Evolutionary conservation across 2,113 vertebrate genomes (phyloP).

Genomic region (Syrrhaptes paradoxus): DNA sequence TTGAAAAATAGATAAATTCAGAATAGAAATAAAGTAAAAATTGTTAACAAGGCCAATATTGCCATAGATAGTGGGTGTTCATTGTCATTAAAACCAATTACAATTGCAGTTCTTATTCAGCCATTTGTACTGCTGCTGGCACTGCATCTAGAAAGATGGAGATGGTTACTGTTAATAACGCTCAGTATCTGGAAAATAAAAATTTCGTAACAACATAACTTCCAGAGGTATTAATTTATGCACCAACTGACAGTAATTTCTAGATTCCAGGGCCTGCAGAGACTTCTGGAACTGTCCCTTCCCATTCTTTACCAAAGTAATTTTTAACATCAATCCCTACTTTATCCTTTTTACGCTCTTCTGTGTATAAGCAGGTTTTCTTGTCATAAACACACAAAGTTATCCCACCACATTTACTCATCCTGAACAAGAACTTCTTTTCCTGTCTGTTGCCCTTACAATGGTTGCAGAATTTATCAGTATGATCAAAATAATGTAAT

Average conservation of each 20-base stretch:
- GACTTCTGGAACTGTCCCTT: not conserved
- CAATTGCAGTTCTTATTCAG: not conserved
- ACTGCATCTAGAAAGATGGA: not conserved
- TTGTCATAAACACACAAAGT: not conserved
- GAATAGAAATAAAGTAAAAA: not conserved
- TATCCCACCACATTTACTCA: rapidly evolving
- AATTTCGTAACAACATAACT: not conserved
- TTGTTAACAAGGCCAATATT: not conserved
- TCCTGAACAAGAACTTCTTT: not conserved
- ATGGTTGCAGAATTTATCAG: not conserved
- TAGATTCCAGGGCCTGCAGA: not conserved
- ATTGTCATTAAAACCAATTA: not conserved
- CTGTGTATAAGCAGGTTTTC: not conserved
- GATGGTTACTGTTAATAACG: not conserved
- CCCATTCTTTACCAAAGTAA: not conserved
- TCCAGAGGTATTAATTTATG: not conserved
- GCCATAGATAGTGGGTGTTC: not conserved
- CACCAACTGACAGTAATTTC: not conserved
- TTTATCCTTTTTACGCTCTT: not conserved
- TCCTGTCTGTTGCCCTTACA: not conserved
- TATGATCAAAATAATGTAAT: not conserved
- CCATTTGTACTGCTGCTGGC: not conserved
- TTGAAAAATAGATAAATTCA: not conserved
- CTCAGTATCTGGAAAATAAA: not conserved
- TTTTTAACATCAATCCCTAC: not conserved